Conservation (phyloP, 2,113 vertebrate genomes). For the Triplophysa rosa region DNA sequence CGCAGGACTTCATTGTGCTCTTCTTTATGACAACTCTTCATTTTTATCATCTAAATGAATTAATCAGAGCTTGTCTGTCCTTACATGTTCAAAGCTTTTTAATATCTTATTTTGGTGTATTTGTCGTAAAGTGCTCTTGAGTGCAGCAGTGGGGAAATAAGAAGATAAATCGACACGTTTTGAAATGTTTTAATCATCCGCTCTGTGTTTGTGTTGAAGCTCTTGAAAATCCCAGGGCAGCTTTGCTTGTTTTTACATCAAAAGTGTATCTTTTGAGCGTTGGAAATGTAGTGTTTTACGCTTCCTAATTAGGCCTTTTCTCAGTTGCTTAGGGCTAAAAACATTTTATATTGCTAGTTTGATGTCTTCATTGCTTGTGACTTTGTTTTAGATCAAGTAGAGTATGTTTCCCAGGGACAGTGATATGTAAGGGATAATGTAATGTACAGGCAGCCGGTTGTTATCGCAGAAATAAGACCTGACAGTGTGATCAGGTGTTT, state of each 20-base stretch:
- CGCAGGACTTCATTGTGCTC: background rate
- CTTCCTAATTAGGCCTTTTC: constrained; percentile 27
- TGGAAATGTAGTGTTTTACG: constrained; percentile 27
- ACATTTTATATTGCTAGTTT: constrained; percentile 17
- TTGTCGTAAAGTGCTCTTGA: background rate
- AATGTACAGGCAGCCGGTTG: too few relatives aligned
- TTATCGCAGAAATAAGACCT: too few relatives aligned
- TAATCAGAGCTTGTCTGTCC: constrained; percentile 23
- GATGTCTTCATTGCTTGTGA: background rate
- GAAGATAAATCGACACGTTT: background rate
- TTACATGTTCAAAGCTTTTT: background rate
- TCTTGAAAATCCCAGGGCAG: constrained; percentile 23
- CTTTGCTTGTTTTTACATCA: constrained; percentile 17
- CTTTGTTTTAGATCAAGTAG: constrained; percentile 41
- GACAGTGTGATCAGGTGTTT: too few relatives aligned
- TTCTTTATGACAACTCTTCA: background rate
- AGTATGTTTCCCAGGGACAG: constrained; percentile 1
- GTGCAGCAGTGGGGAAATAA: background rate
- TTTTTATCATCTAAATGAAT: constrained; percentile 20
- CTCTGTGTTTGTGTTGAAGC: constrained; percentile 4
- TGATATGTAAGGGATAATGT: too few relatives aligned
- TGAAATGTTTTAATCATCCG: constrained; percentile 35
- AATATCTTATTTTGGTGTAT: background rate
- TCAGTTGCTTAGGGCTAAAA: background rate
- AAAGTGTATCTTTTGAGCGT: constrained; percentile 9